These are phyloP conservation scores for Miichthys miiuy DNA, from an alignment of 2,797 vertebrate species.

Conservation along the genomic window DNA sequence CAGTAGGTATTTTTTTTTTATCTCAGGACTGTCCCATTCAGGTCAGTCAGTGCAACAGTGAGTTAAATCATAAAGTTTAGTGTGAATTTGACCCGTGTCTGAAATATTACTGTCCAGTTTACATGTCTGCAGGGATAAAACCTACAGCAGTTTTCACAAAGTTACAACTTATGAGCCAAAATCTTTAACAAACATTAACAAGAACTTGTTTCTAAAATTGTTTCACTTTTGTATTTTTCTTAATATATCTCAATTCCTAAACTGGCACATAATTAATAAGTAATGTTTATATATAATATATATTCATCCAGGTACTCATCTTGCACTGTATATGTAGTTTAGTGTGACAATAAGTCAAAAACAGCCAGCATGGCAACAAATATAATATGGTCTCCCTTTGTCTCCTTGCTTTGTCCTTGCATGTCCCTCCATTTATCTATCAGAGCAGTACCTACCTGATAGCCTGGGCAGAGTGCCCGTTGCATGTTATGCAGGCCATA, in stretches of 20 bases:
- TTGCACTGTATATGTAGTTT: not conserved
- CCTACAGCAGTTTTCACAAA: not conserved
- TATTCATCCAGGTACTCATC: not conserved
- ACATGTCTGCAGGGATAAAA: too few relatives aligned
- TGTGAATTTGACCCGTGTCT: not conserved
- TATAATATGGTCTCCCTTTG: constrained; percentile 1
- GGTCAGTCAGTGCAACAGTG: not conserved
- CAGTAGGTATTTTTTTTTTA: not conserved
- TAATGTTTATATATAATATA: not conserved
- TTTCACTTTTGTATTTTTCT: not conserved
- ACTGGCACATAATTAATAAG: not conserved
- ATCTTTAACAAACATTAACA: constrained; percentile 1
- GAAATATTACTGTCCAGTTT: not conserved
- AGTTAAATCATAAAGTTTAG: constrained; percentile 2
- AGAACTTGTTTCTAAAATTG: not conserved
- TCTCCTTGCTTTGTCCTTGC: constrained; percentile 22
- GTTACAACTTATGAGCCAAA: not conserved
- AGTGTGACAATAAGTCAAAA: constrained; percentile 8
- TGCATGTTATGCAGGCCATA: constrained; percentile 98
- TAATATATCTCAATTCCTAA: not conserved
- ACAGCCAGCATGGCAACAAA: not conserved
- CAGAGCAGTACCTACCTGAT: constrained; percentile 74
- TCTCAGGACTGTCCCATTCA: not conserved
- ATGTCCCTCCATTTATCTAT: constrained; percentile 31
- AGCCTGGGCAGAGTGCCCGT: constrained; percentile 90